Evolutionary conservation across 2,113 vertebrate species (phyloP).

Genomic region (Phalacrocorax aristotelis): DNA sequence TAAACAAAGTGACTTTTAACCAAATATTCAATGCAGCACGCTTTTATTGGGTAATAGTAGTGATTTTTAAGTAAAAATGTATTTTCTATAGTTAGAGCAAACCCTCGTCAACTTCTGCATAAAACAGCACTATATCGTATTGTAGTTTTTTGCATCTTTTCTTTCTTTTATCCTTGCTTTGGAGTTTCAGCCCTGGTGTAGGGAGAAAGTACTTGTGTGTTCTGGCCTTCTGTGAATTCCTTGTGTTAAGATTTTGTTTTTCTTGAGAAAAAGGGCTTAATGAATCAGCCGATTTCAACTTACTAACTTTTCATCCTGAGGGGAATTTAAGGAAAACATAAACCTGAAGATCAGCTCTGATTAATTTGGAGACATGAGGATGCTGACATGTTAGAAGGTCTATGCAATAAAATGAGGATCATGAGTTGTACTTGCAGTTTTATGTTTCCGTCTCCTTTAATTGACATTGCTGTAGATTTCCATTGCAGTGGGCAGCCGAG

Average conservation of each 20-base stretch:
- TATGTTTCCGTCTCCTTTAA: not conserved
- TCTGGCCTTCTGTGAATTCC: not conserved
- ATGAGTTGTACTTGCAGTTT: not conserved
- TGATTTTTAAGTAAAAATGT: not conserved
- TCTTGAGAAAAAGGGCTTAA: not conserved
- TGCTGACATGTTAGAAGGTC: not conserved
- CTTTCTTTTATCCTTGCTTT: not conserved
- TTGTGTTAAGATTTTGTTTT: not conserved
- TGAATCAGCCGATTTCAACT: not conserved
- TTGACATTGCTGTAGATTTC: not conserved
- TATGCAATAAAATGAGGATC: not conserved
- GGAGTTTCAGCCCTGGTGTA: not conserved
- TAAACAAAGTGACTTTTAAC: not conserved
- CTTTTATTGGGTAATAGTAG: not conserved
- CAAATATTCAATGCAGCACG: not conserved
- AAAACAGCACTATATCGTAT: not conserved
- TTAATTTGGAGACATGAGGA: not conserved
- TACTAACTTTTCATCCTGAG: not conserved
- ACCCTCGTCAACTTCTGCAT: not conserved
- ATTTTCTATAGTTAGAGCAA: not conserved
- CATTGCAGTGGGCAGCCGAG: rapidly evolving
- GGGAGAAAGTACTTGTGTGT: not conserved
- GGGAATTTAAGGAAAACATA: not conserved
- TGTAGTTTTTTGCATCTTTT: not conserved
- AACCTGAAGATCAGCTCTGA: not conserved